phyloP scores from a whole-genome alignment of 2,797 vertebrate genomes.

The Bradypus variegatus region DNA sequence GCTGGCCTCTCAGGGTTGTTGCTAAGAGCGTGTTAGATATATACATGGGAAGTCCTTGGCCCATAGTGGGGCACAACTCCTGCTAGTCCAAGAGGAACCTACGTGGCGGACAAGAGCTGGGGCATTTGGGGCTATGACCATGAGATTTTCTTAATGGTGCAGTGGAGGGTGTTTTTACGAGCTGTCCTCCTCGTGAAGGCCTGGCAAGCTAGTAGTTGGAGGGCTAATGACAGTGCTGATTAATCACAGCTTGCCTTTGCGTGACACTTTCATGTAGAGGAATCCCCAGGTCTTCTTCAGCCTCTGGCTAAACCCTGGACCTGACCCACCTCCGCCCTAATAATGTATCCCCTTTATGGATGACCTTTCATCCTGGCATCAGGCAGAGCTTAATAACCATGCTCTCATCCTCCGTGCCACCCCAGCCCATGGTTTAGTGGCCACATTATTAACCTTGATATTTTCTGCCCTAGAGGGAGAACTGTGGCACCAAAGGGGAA shows the following conservation, averaged over 20 bases:
- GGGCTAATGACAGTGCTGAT: constrained; percentile 22
- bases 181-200: neutral
- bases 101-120: neutral
- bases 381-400: constrained; percentile 19
- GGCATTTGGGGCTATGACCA: neutral
- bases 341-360: constrained; percentile 7
- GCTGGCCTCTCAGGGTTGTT: neutral
- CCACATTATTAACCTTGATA: constrained; percentile 29
- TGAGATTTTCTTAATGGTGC: neutral
- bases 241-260: constrained; percentile 14
- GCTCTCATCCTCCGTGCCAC: neutral
- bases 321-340: constrained; percentile 20
- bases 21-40: neutral
- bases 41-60: neutral
- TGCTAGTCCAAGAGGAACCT: neutral
- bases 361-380: constrained; percentile 45
- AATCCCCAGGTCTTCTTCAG: constrained; percentile 16
- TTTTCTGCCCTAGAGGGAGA: constrained; percentile 27
- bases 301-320: neutral
- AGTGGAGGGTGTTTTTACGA: neutral
- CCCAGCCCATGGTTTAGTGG: neutral
- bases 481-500: neutral
- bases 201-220: neutral
- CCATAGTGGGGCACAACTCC: accelerated
- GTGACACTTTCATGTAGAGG: constrained; percentile 32